Percentiles rank a stretch among this genome's conserved stretches.
These are phyloP conservation scores for Apodemia hepburni DNA, from an alignment of 2,888 invertebrate species.

Conservation along the genomic window DNA sequence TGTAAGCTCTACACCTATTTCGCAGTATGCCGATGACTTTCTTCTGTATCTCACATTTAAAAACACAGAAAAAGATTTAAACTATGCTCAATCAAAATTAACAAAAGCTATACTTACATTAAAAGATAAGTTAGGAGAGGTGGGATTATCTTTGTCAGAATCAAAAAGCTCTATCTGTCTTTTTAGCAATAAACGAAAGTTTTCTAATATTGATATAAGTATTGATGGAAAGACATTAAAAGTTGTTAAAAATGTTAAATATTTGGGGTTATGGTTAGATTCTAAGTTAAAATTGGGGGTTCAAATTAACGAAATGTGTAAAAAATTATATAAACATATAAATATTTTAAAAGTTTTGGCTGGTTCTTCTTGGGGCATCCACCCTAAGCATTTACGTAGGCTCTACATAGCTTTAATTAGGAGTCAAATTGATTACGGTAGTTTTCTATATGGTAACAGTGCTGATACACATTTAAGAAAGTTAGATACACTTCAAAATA, in stretches of 20 bases:
- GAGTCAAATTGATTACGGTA: conserved; percentile 21
- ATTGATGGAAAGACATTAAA: neutral
- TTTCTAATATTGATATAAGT: neutral
- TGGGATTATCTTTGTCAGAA: neutral
- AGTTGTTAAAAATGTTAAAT: conserved; percentile 2
- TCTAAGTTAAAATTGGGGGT: conserved; percentile 3
- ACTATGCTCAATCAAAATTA: neutral
- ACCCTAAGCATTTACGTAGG: conserved; percentile 17
- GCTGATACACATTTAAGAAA: conserved; percentile 21
- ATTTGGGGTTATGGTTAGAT: conserved; percentile 13
- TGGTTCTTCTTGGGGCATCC: conserved; percentile 7
- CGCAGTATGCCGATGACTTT: conserved; percentile 29
- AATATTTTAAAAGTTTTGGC: conserved; percentile 18
- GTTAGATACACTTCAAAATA: conserved; percentile 10
- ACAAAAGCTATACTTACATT: neutral
- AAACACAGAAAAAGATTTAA: neutral
- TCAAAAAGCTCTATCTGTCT: neutral
- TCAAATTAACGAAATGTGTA: conserved; percentile 7
- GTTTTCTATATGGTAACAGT: conserved; percentile 20
- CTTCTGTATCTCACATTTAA: neutral
- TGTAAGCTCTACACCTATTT: neutral
- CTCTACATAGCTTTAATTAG: conserved; percentile 19
- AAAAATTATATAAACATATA: conserved; percentile 10
- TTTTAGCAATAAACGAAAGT: neutral
- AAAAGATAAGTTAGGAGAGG: neutral